These are phyloP conservation scores for Varecia variegata DNA, from an alignment of 2,797 vertebrate genomes.

Conservation along the genomic window DNA sequence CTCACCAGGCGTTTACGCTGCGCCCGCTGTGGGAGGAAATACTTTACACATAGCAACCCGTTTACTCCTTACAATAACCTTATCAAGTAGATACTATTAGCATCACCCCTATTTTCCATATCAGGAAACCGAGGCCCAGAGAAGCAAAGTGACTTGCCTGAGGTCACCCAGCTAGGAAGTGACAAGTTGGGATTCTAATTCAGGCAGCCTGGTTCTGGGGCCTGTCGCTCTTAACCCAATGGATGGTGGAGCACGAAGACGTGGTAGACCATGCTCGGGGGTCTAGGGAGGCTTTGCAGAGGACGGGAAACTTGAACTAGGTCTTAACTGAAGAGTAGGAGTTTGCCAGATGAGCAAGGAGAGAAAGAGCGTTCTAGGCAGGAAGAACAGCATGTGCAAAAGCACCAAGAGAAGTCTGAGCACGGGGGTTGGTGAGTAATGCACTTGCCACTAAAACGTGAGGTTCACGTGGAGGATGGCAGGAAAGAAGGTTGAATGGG, in stretches of 20 bases:
- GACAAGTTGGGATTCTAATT: background rate
- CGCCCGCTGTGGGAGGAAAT: background rate
- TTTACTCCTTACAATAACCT: background rate
- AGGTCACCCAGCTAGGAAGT: background rate
- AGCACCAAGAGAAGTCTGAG: background rate
- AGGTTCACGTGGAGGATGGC: background rate
- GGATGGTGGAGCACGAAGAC: background rate
- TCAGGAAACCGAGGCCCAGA: slow-evolving; percentile 22
- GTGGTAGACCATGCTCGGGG: background rate
- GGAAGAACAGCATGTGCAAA: background rate
- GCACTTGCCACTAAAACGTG: background rate
- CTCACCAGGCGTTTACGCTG: background rate
- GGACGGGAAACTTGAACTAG: background rate
- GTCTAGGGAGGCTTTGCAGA: background rate
- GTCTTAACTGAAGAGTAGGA: background rate
- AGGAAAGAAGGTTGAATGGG: background rate
- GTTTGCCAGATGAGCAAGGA: background rate
- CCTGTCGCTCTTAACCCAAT: background rate
- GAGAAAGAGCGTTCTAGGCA: background rate
- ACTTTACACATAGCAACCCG: background rate
- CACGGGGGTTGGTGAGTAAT: background rate
- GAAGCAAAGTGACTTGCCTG: background rate
- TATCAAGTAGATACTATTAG: background rate
- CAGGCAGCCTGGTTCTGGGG: background rate
- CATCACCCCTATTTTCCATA: background rate